phyloP scores from a whole-genome alignment of 1,140 invertebrate species.

The Saxidomus purpurata region DNA sequence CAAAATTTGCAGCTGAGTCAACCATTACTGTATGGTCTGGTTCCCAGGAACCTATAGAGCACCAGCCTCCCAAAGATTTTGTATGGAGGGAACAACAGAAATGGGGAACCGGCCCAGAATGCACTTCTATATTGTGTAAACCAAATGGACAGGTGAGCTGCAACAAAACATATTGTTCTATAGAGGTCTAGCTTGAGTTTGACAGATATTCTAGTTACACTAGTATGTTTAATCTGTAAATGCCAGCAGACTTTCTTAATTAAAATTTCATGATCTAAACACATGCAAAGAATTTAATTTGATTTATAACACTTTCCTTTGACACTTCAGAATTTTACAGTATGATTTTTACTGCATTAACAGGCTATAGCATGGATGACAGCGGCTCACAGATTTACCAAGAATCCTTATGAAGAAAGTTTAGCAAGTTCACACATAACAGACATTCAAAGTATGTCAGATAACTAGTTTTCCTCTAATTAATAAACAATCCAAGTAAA shows the following conservation, averaged over 20 bases:
- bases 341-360: conserved; percentile 37
- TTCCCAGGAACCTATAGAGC: conserved; percentile 80
- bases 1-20: conserved; percentile 80
- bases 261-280: too few species aligned
- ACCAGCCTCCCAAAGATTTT: conserved; percentile 85
- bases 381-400: conserved; percentile 84
- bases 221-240: too few species aligned
- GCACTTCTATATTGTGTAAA: conserved; percentile 85
- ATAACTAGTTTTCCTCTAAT: too few species aligned
- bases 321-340: too few species aligned
- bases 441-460: conserved; percentile 24
- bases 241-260: too few species aligned
- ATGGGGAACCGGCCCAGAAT: conserved; percentile 86
- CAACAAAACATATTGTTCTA: too few species aligned
- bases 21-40: conserved; percentile 85
- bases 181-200: too few species aligned
- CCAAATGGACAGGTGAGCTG: conserved; percentile 84
- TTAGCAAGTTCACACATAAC: conserved; percentile 10
- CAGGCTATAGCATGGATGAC: conserved; percentile 85
- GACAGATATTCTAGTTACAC: too few species aligned
- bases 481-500: too few species aligned
- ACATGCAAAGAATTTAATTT: too few species aligned
- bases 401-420: conserved; percentile 79
- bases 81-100: conserved; percentile 85
- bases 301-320: too few species aligned